Conservation (phyloP, 2,888 invertebrate species). For the Plebejus anna region DNA sequence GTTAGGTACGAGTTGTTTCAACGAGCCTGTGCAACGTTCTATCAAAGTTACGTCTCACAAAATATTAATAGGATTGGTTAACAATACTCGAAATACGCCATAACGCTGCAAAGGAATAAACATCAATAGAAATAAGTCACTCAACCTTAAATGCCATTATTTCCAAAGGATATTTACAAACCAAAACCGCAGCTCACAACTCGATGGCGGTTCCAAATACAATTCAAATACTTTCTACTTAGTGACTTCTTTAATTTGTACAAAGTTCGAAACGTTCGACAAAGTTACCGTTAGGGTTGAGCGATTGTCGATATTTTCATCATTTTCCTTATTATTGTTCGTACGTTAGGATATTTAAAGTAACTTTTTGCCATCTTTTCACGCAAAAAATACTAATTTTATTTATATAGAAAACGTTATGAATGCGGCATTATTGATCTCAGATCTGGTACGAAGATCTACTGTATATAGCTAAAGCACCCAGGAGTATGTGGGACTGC, state of each 20-base stretch:
- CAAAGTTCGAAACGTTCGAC: background rate
- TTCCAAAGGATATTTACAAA: constrained; percentile 1
- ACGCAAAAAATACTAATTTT: too few species aligned
- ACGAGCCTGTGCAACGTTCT: too few species aligned
- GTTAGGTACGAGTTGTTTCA: too few species aligned
- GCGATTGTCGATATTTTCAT: background rate
- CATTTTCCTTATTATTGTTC: background rate
- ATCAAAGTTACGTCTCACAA: too few species aligned
- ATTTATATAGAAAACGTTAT: too few species aligned
- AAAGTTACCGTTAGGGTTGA: background rate
- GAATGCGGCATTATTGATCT: too few species aligned
- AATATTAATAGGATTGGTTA: background rate
- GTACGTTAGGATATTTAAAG: background rate
- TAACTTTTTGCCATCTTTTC: too few species aligned
- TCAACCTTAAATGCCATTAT: constrained; percentile 15
- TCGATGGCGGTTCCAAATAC: background rate
- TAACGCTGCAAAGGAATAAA: background rate
- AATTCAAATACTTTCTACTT: constrained; percentile 17
- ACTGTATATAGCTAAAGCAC: too few species aligned
- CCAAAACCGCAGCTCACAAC: constrained; percentile 16
- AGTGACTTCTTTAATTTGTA: constrained; percentile 14
- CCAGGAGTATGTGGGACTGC: too few species aligned
- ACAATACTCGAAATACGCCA: background rate
- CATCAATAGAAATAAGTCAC: background rate
- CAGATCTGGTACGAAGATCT: too few species aligned